Evolutionary conservation across 2,888 invertebrate genomes (phyloP).

Genomic region (Rhaphigaster nebulosa): DNA sequence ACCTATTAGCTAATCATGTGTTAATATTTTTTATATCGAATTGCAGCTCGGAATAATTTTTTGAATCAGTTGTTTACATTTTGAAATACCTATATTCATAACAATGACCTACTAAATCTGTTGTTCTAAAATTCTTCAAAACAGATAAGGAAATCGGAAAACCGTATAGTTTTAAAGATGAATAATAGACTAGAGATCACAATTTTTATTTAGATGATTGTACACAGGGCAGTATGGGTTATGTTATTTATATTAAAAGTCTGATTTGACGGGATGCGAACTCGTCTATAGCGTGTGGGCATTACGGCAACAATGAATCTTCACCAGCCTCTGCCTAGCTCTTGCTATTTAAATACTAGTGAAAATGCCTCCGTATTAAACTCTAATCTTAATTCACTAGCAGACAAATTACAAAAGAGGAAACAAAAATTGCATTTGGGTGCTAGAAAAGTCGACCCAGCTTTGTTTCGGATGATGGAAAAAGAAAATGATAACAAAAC

Average conservation of each 20-base stretch:
- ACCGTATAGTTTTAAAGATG: background rate
- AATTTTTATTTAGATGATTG: background rate
- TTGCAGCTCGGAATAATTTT: background rate
- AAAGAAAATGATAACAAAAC: background rate
- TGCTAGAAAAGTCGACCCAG: background rate
- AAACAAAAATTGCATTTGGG: background rate
- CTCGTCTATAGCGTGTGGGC: background rate
- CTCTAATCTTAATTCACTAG: background rate
- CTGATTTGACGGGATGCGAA: background rate
- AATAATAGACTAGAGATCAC: background rate
- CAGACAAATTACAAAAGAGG: background rate
- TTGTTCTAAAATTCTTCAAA: background rate
- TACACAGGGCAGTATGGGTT: background rate
- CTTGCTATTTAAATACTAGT: background rate
- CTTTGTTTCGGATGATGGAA: background rate
- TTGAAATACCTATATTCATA: background rate
- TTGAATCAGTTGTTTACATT: background rate
- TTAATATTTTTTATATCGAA: background rate
- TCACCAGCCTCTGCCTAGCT: background rate
- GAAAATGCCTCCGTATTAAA: background rate
- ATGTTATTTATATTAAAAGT: background rate
- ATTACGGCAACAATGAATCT: background rate
- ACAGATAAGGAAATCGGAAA: background rate
- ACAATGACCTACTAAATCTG: background rate
- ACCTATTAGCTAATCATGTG: background rate